Conservation (phyloP, 2,113 vertebrate species). For the Psittacara wagleri region DNA sequence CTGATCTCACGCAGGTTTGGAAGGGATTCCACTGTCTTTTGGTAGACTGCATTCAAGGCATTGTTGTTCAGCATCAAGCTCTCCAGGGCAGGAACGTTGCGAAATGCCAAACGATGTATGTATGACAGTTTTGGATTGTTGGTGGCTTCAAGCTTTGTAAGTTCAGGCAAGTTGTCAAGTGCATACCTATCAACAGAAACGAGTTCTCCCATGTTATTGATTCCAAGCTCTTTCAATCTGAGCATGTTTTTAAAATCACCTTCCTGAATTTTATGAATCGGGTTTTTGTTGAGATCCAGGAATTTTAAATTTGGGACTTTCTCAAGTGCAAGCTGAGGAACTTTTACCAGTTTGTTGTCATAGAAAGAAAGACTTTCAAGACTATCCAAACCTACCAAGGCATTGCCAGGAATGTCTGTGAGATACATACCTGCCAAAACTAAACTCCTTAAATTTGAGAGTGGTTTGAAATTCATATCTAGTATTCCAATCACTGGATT, state of each 20-base stretch:
- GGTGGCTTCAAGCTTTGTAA: constrained; percentile 96
- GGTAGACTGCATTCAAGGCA: constrained; percentile 90
- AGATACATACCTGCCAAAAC: constrained; percentile 98
- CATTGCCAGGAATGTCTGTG: constrained; percentile 92
- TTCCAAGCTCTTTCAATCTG: constrained; percentile 91
- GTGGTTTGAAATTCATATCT: constrained; percentile 94
- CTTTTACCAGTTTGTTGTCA: constrained; percentile 89
- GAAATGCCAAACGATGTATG: constrained; percentile 90
- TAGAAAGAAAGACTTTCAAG: constrained; percentile 98
- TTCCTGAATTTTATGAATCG: constrained; percentile 92
- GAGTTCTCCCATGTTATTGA: constrained; percentile 97
- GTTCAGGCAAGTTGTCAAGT: constrained; percentile 93
- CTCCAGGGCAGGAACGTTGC: constrained; percentile 91
- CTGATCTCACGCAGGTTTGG: constrained; percentile 95
- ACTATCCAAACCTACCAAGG: constrained; percentile 94
- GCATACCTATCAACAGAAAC: constrained; percentile 90
- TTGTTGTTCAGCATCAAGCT: constrained; percentile 98
- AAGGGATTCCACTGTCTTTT: constrained; percentile 88
- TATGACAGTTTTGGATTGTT: constrained; percentile 96
- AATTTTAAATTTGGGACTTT: constrained; percentile 97
- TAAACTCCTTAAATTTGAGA: constrained; percentile 89
- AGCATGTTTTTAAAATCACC: constrained; percentile 97
- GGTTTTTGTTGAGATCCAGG: constrained; percentile 98
- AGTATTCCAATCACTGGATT: constrained; percentile 93
- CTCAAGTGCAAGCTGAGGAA: constrained; percentile 93